A percentile compares a stretch with the other conserved stretches of the same genome.
These are phyloP conservation scores for Copidosoma floridanum DNA, from an alignment of 1,140 invertebrate species.

Conservation along the genomic window DNA sequence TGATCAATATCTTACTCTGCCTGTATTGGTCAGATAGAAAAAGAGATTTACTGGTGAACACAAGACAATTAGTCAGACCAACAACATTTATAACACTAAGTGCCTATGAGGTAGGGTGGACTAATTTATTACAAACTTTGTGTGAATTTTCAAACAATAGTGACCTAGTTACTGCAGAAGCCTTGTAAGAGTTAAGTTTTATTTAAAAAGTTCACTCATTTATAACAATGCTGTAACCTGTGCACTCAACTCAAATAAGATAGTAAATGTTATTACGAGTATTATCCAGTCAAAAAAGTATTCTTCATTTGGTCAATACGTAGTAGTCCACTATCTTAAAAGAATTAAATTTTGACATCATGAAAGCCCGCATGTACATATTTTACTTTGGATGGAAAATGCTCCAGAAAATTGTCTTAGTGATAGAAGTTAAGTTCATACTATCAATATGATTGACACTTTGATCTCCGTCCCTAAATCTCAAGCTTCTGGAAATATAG, in stretches of 20 bases:
- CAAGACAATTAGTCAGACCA: slow-evolving; percentile 38
- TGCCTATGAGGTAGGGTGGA: slow-evolving; percentile 45
- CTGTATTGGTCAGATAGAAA: slow-evolving; percentile 42
- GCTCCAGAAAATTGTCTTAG: slow-evolving; percentile 35
- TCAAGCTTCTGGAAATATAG: slow-evolving; percentile 34
- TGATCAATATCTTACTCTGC: slow-evolving; percentile 27
- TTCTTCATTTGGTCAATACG: slow-evolving; percentile 36
- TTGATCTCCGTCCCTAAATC: slow-evolving; percentile 28
- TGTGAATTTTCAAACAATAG: slow-evolving; percentile 46
- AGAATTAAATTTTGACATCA: too few species aligned
- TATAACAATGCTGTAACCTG: slow-evolving; percentile 52
- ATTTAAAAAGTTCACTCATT: slow-evolving; percentile 39
- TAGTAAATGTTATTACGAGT: slow-evolving; percentile 33
- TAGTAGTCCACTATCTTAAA: slow-evolving; percentile 38
- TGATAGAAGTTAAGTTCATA: slow-evolving; percentile 1
- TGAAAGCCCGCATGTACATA: too few species aligned
- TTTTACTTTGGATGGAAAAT: slow-evolving; percentile 38
- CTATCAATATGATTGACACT: slow-evolving; percentile 22
- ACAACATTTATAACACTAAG: slow-evolving; percentile 37
- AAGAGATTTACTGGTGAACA: slow-evolving; percentile 47
- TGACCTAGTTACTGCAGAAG: slow-evolving; percentile 28
- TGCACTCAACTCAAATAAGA: slow-evolving; percentile 51
- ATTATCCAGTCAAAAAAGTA: slow-evolving; percentile 29
- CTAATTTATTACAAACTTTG: slow-evolving; percentile 41
- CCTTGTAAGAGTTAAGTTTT: slow-evolving; percentile 34